Evolutionary conservation across 2,797 vertebrate species (phyloP).

Genomic region (Allobates femoralis): DNA sequence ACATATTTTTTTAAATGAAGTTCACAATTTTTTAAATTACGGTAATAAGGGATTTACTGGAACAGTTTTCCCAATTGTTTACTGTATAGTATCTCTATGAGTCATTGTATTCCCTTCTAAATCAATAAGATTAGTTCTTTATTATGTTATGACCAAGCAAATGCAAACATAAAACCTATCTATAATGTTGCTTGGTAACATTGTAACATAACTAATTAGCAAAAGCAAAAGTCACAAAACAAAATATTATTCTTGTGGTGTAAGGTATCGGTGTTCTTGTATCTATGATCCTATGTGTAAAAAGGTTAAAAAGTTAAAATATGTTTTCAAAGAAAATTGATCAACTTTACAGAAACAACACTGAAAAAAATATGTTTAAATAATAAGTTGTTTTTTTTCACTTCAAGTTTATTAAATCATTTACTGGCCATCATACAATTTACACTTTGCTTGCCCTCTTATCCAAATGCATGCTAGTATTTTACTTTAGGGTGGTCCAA

Average conservation of each 20-base stretch:
- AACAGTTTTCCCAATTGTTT: no score
- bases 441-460: background rate
- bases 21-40: no score
- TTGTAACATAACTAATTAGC: background rate
- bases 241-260: background rate
- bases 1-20: no score
- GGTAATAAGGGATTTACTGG: no score
- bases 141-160: no score
- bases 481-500: background rate
- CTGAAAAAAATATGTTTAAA: background rate
- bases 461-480: background rate
- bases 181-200: background rate
- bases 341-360: background rate
- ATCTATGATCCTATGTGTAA: no score
- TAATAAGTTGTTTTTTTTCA: background rate
- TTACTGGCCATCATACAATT: conserved; percentile 3
- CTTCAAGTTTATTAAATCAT: conserved; percentile 15
- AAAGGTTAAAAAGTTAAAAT: no score
- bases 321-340: background rate
- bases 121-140: no score
- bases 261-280: background rate
- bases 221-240: background rate
- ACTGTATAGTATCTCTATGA: no score
- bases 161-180: background rate
- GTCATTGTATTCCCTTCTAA: no score